Conservation (phyloP, 2,888 invertebrate genomes). For the Spicauda simplicius region DNA sequence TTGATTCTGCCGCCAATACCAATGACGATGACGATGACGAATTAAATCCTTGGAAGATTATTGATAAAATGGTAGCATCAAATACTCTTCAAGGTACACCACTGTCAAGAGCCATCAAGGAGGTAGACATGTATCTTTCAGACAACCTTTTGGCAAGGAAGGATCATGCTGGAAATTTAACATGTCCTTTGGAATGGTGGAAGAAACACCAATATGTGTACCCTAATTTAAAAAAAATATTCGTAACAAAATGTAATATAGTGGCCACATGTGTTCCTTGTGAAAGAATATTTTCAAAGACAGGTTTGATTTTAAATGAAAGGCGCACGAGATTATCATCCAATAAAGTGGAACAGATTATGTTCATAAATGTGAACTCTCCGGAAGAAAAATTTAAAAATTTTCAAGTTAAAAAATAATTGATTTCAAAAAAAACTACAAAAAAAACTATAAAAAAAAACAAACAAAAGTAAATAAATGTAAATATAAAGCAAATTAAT, state of each 20-base stretch:
- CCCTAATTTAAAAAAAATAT: conserved; percentile 8
- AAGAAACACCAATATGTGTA: conserved; percentile 20
- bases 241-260: not conserved
- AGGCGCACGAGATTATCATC: conserved; percentile 24
- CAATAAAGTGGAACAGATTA: conserved; percentile 26
- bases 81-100: not conserved
- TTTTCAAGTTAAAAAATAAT: no score
- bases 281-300: conserved; percentile 11
- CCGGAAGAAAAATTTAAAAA: conserved; percentile 12
- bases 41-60: conserved; percentile 41
- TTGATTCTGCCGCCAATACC: no score
- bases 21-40: no score
- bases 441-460: no score
- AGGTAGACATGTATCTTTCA: conserved; percentile 40
- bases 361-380: conserved; percentile 34
- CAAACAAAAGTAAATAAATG: no score
- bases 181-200: conserved; percentile 38
- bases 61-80: conserved; percentile 37
- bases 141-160: conserved; percentile 34
- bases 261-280: conserved; percentile 6
- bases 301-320: conserved; percentile 13
- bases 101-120: conserved; percentile 35
- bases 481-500: no score
- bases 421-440: no score
- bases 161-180: conserved; percentile 19